These are phyloP conservation scores for Amblyornis subalaris DNA, from an alignment of 2,113 vertebrate species.

Conservation along the genomic window DNA sequence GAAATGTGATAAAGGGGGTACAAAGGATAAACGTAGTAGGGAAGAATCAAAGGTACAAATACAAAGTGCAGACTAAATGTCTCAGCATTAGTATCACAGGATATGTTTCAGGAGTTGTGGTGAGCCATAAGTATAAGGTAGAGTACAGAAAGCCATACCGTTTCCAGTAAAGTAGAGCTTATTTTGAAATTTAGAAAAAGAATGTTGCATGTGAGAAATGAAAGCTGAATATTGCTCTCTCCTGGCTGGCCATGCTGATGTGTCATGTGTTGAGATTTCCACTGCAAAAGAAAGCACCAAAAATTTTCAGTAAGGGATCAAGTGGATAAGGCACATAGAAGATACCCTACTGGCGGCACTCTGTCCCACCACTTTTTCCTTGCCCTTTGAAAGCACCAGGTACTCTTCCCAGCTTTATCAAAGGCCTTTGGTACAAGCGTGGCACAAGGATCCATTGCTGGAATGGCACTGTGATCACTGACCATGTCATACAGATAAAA, in stretches of 20 bases:
- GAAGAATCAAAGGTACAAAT: neutral
- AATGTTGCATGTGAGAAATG: neutral
- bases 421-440: neutral
- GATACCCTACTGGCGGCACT: neutral
- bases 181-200: neutral
- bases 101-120: neutral
- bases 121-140: neutral
- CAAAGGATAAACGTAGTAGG: neutral
- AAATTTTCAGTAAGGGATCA: neutral
- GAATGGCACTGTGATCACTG: neutral
- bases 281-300: neutral
- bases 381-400: neutral
- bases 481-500: neutral
- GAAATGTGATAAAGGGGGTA: neutral
- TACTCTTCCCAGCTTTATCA: neutral
- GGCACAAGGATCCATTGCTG: neutral
- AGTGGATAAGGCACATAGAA: neutral
- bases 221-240: neutral
- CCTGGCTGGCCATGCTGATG: neutral
- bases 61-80: neutral
- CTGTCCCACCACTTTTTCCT: neutral
- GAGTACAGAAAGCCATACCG: neutral
- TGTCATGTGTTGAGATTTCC: neutral
- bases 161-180: neutral
- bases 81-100: neutral